Evolutionary conservation across 2,113 vertebrate genomes (phyloP), one percentile per base, ranked within the genome.

Genomic region (Sinocyclocheilus anophthalmus): DNA sequence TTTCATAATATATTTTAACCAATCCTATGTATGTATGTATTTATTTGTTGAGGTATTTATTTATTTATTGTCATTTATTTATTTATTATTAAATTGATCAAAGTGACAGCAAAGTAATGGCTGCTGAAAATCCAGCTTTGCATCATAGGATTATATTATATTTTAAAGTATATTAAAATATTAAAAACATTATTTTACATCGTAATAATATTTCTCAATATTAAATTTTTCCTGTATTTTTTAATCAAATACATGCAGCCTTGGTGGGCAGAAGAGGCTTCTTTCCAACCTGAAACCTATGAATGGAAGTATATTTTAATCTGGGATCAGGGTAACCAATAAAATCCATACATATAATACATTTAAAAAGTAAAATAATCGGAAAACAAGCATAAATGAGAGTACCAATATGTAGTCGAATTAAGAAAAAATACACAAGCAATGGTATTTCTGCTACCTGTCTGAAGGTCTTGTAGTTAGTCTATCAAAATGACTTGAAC

Each of bases 341-440:
- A 22, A 72, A 39, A 42, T 12, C 69, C 2, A 39, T 11, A 22
- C 18, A 22, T 69, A 20, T 37, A 37, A 37, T 20, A 3, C 2
- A 59, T 59, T 59, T 7, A 4, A 42, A 39, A 72, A 72, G 16
- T 22, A 39, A 39, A 72, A 39, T 8, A 20, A 12, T 10, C 37
- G 5, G 57, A 61, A 72, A 5, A 26, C 1, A 55, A 18, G 61
- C 67, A 33, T 61, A 67, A 55, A 5, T 5, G 5, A 11, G 26
- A 10, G 13, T 9, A 24, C 39, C 3, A 45, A 11, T 45, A 75
- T 75, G 5, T n/a, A 48, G 20, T 75, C 20, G n/a, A 42, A 39
- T 42, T 37, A n/a, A 76, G 10, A 76, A 53, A 76, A 73, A 42
- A 42, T n/a, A n/a, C 73, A 76, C 45, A 76, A 30, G n/a, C 45